Evolutionary conservation across 2,113 vertebrate genomes (phyloP), one percentile per base, ranked within the genome.

Genomic region (Ursus arctos): DNA sequence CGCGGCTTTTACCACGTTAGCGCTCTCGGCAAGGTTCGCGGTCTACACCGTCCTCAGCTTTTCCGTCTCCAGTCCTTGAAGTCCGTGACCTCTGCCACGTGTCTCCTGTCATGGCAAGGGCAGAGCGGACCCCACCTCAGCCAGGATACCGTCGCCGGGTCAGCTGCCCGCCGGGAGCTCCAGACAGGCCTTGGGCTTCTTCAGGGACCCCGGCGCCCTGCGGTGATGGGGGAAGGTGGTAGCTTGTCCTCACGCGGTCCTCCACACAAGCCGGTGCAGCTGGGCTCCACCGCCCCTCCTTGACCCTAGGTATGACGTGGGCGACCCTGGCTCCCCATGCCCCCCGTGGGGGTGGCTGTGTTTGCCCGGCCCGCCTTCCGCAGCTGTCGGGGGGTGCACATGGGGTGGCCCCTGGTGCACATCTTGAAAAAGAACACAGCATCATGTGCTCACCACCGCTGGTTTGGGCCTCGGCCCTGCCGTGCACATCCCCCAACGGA

Each of bases 301-400:
- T n/a, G 61, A n/a, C 61, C 19, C 19, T 8, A 26, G 40, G 19
- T 6, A 1, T 24, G 63, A 31, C 21, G 7, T 26, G 21, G 28
- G 31, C 4, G 0, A n/a, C 4, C 19, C 33, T 16, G 63, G 19
- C 33, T 43, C 49, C 55, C 3, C 3, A 6, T 9, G 14, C 24
- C 47, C 1, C 1, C 65, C 65, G 6, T 16, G 15, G 15, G 22
- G 15, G 49, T 1, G 0, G 84, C 22, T 0, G 0, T 55, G 15
- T 28, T 24, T 40, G 22, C 49, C 65, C 13, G 18, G 63, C 15
- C 47, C 9, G 33, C 84, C 33, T 16, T 33, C 14, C 0, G 26
- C 5, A 12, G 1, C 33, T 18, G 33, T 8, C 3, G 5, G 61
- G 33, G 40, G 49, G 31, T 31, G 33, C 65, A 55, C 18, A 40